These are phyloP conservation scores for Lydus trimaculatus DNA, from an alignment of 2,888 invertebrate genomes.

Conservation along the genomic window DNA sequence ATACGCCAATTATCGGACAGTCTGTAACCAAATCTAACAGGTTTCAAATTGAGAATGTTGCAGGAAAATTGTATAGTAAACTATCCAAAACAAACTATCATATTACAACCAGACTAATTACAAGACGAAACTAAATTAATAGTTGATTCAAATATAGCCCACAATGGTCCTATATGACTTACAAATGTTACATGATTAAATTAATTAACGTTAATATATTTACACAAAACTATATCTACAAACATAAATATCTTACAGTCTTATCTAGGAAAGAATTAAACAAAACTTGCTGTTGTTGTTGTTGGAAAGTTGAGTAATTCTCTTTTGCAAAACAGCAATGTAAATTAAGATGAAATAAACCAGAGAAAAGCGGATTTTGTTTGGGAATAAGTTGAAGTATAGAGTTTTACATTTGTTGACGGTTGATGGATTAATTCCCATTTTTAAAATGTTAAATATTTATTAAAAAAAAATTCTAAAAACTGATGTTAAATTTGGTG, in stretches of 20 bases:
- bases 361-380: not conserved
- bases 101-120: slow-evolving; percentile 21
- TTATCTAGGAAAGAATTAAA: too few relatives aligned
- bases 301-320: not conserved
- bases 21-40: not conserved
- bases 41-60: not conserved
- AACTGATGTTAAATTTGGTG: not conserved
- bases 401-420: not conserved
- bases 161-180: slow-evolving; percentile 12
- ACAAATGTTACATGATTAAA: slow-evolving; percentile 14
- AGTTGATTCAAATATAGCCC: slow-evolving; percentile 22
- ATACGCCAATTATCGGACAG: too few relatives aligned
- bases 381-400: not conserved
- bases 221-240: not conserved
- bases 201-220: slow-evolving; percentile 13
- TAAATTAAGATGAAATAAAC: not conserved
- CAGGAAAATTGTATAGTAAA: not conserved
- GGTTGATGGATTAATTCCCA: not conserved
- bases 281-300: not conserved
- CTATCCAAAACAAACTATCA: slow-evolving; percentile 4
- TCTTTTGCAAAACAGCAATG: not conserved
- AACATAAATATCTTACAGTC: too few relatives aligned
- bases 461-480: too few relatives aligned
- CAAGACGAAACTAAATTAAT: slow-evolving; percentile 24
- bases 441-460: not conserved